phyloP scores from a whole-genome alignment of 2,888 invertebrate genomes.

The Drosophila barbarae region DNA sequence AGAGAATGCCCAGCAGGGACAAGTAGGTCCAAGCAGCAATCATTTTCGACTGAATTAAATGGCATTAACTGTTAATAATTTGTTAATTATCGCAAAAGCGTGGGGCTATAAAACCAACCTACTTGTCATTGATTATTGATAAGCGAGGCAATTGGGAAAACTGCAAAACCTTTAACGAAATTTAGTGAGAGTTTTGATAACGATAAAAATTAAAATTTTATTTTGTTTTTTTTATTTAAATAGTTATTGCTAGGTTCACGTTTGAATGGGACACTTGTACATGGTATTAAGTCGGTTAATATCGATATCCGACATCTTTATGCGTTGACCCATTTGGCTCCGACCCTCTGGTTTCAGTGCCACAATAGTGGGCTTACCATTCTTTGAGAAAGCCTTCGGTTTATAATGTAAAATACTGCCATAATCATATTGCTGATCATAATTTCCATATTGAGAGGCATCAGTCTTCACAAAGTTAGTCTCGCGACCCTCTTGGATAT shows the following conservation, averaged over 20 bases:
- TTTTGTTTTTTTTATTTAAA: no score
- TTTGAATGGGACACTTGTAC: not conserved
- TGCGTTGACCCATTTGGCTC: conserved; percentile 58
- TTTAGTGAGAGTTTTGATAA: no score
- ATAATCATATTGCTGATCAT: no score
- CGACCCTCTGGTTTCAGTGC: no score
- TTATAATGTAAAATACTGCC: no score
- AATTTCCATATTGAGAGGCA: no score
- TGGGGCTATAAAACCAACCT: not conserved
- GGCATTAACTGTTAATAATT: conserved; percentile 6
- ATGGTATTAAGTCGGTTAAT: conserved; percentile 52
- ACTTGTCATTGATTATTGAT: conserved; percentile 13
- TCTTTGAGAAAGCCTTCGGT: no score
- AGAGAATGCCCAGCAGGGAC: conserved; percentile 14
- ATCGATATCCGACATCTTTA: conserved; percentile 46
- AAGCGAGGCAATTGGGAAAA: not conserved
- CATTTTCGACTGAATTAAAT: conserved; percentile 49
- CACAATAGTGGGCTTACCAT: no score
- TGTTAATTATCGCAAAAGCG: conserved; percentile 9
- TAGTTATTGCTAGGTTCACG: conserved; percentile 1
- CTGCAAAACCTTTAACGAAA: not conserved
- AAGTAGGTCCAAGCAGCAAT: conserved; percentile 20
- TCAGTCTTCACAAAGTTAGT: no score
- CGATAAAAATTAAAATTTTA: no score
- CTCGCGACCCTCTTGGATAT: no score